Base-by-base conservation (phyloP, 2,113 vertebrate genomes). In the Garra rufa region DNA sequence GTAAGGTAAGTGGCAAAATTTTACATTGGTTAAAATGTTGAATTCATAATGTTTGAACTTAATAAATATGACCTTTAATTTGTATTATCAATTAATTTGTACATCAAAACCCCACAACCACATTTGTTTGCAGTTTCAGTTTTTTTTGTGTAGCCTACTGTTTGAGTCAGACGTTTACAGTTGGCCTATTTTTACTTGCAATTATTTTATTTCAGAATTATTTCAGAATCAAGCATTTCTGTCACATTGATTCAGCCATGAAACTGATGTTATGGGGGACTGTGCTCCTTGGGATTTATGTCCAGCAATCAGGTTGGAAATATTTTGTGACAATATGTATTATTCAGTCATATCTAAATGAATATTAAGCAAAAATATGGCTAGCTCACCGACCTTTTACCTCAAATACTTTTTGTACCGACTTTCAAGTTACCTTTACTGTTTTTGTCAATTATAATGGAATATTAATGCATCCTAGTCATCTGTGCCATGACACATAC, bases 301-400 rank as follows among this genome's bases (percentile, higher is more conserved):
- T 79, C 59, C 75, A 79, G 15, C 65, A 82, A 78, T 30, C 85
- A 86, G 85, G 85, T 86, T 61, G 15, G 81, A 79, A 69, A 38
- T 21, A 34, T 38, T 21, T 69, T 38, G 17, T 67, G 30, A 69
- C 13, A 6, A 65, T 10, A 24, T 59, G 26, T 11, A 59, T 34
- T 38, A 67, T 67, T 11, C 19, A 38, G 19, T 30, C 2, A 41
- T 38, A 21, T 41, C 3, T 41, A 69, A 19, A 67, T 21, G 3
- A 21, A 67, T 9, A 19, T 67, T 67, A 38, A 21, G 63, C 28
- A 65, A 15, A 17, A 30, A 28, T 63, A 30, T 30, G 10, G 5
- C 26, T 28, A 14, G 59, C 59, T 63, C 11, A 28, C 59, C n/a
- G 21, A 9, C 2, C 2, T 8, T 63, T 30, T 30, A n/a, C 28